Evolutionary conservation across 1,140 invertebrate genomes (phyloP).

Genomic region (Choristoneura fumiferana): DNA sequence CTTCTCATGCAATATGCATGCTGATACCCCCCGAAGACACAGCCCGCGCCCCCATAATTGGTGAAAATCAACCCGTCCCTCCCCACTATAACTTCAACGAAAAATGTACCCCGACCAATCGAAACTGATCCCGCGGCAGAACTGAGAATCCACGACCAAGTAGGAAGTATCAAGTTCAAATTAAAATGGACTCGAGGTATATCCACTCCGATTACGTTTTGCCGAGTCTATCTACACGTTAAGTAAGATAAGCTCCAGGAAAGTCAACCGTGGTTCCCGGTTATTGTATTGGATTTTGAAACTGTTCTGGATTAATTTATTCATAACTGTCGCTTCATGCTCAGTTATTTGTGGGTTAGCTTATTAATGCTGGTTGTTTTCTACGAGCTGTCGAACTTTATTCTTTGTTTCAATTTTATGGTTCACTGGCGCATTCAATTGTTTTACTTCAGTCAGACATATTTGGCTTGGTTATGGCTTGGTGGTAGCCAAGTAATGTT

Average conservation of each 20-base stretch:
- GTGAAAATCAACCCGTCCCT: conserved; percentile 36
- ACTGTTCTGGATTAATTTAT: conserved; percentile 11
- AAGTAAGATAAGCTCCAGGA: conserved; percentile 7
- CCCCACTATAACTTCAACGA: conserved; percentile 22
- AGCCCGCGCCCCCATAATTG: conserved; percentile 45
- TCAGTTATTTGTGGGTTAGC: background rate
- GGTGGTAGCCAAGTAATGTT: too few species aligned
- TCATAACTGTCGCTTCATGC: conserved; percentile 9
- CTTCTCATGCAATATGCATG: conserved; percentile 68
- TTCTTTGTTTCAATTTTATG: too few species aligned
- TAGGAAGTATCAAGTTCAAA: background rate
- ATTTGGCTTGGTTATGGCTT: too few species aligned
- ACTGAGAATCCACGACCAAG: too few species aligned
- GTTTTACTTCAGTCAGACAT: too few species aligned
- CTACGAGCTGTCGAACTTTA: too few species aligned
- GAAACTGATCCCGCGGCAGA: background rate
- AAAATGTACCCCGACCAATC: conserved; percentile 19
- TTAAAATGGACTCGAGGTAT: background rate
- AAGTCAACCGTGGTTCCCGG: conserved; percentile 4
- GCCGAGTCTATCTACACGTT: conserved; percentile 8
- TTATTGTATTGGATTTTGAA: conserved; percentile 14
- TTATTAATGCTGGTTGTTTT: too few species aligned
- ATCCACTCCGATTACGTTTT: conserved; percentile 5
- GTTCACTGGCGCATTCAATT: too few species aligned
- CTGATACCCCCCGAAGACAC: conserved; percentile 43